A percentile compares a stretch with the other conserved stretches of the same genome.
These are phyloP conservation scores for Dryococelus australis DNA, from an alignment of 2,888 invertebrate genomes.

Conservation along the genomic window DNA sequence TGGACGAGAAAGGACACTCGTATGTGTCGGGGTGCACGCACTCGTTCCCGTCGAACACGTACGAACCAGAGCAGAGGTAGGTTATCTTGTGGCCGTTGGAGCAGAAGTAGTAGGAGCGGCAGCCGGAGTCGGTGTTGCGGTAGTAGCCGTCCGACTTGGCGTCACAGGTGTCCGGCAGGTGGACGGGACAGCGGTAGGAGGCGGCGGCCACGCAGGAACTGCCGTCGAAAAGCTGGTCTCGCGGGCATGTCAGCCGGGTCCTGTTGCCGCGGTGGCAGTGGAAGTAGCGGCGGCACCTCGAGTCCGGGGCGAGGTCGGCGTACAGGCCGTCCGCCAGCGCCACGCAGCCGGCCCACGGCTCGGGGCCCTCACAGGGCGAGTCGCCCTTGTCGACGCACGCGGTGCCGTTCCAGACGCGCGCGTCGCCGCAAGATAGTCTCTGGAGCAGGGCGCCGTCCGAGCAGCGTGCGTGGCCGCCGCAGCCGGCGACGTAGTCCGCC, in stretches of 20 bases:
- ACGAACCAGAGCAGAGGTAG: slow-evolving; percentile 64
- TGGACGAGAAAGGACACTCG: slow-evolving; percentile 58
- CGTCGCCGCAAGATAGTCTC: slow-evolving; percentile 60
- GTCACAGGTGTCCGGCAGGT: slow-evolving; percentile 58
- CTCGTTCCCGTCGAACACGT: slow-evolving; percentile 62
- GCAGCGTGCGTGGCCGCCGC: slow-evolving; percentile 48
- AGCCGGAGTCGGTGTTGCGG: slow-evolving; percentile 60
- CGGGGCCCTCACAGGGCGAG: slow-evolving; percentile 49
- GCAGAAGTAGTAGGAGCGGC: slow-evolving; percentile 68
- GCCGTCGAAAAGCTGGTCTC: slow-evolving; percentile 61
- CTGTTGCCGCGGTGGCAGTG: slow-evolving; percentile 61
- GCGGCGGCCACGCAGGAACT: slow-evolving; percentile 58
- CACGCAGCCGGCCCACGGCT: slow-evolving; percentile 49
- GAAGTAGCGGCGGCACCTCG: slow-evolving; percentile 64
- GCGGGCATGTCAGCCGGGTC: slow-evolving; percentile 59
- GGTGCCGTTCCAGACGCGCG: slow-evolving; percentile 63
- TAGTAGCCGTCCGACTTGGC: slow-evolving; percentile 65
- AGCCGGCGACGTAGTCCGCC: slow-evolving; percentile 46
- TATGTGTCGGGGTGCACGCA: slow-evolving; percentile 59
- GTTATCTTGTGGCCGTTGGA: slow-evolving; percentile 64
- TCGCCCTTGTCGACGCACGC: slow-evolving; percentile 55
- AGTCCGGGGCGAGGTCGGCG: slow-evolving; percentile 62
- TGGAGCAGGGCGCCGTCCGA: slow-evolving; percentile 39
- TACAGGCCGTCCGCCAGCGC: slow-evolving; percentile 55
- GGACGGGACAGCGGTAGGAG: slow-evolving; percentile 61